A percentile compares a stretch with the other conserved stretches of the same genome.
These are phyloP conservation scores for Diarsia brunnea DNA, from an alignment of 2,888 invertebrate genomes.

Conservation along the genomic window DNA sequence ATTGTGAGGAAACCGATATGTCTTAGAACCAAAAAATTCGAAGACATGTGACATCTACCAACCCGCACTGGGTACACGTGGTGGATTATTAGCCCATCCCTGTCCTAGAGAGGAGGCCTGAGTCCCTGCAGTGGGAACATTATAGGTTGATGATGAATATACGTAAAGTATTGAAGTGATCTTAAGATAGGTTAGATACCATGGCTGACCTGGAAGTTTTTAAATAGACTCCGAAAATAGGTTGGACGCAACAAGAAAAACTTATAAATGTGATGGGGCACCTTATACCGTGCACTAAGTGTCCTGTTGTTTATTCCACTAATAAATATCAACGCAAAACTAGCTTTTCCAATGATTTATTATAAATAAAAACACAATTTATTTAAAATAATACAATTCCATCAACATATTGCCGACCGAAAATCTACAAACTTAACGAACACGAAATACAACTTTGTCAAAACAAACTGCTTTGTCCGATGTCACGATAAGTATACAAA, in stretches of 20 bases:
- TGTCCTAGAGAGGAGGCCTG: too few relatives aligned
- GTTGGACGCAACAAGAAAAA: background rate
- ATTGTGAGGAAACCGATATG: too few relatives aligned
- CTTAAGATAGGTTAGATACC: too few relatives aligned
- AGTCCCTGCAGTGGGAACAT: too few relatives aligned
- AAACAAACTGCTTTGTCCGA: constrained; percentile 42
- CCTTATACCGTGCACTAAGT: background rate
- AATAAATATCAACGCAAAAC: background rate
- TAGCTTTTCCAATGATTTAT: background rate
- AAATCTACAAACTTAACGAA: constrained; percentile 6
- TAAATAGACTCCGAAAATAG: background rate
- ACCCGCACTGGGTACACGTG: too few relatives aligned
- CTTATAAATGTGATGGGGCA: too few relatives aligned
- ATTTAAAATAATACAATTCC: background rate
- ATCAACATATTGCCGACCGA: background rate
- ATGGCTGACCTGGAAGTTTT: background rate
- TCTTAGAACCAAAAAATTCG: too few relatives aligned
- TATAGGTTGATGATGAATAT: too few relatives aligned
- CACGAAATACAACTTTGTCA: constrained; percentile 19
- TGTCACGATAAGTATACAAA: constrained; percentile 48
- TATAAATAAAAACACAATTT: background rate
- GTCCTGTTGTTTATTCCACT: background rate
- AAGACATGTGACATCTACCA: too few relatives aligned
- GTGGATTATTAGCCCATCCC: too few relatives aligned
- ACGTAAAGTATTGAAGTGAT: too few relatives aligned